Evolutionary conservation across 2,888 invertebrate species (phyloP), one percentile per base, ranked within the genome.

Genomic region (Nipponacmea schrenckii): DNA sequence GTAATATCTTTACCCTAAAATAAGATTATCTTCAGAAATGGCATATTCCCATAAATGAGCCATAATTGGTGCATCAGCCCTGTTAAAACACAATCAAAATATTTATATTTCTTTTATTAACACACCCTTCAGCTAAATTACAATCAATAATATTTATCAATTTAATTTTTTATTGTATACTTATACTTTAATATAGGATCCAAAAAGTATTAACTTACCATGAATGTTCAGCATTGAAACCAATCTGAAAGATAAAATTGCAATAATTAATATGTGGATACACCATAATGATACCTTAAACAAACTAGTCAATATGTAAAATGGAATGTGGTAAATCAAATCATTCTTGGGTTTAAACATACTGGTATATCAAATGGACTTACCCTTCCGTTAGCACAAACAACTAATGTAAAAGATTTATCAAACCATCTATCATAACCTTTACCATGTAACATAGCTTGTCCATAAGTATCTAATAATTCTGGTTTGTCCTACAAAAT

Each of bases 401-500:
- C 92, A 87, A 98, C 96, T 26, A 99, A 91, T 71, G 95, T 98
- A 90, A 99, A 98, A 3, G 97, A 96, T 90, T 99, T 99, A 91
- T 99, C 98, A 89, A 97, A 98, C 98, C 98, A 99, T 74, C 98
- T 92, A 90, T 99, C 95, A 88, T 95, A 93, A 12, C 98, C 98
- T 86, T 95, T 96, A 69, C 99, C 99, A 88, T 99, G 98, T 0
- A 99, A 91, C 82, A 98, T 91, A 62, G 93, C 91, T 73, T 93
- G 92, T 0, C 97, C 97, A 88, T 94, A 98, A 65, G 92, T 91
- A 86, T 97, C 96, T 81, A 99, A 90, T 87, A 95, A 86, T 17
- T 84, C 76, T 0, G 86, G 83, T 66, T 90, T 89, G 63, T 86
- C 74, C 87, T 89, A 80, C 65, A 84, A 81, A 46, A 62, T 50